Conservation (phyloP, 2,113 vertebrate genomes). For the Festucalex cinctus region DNA sequence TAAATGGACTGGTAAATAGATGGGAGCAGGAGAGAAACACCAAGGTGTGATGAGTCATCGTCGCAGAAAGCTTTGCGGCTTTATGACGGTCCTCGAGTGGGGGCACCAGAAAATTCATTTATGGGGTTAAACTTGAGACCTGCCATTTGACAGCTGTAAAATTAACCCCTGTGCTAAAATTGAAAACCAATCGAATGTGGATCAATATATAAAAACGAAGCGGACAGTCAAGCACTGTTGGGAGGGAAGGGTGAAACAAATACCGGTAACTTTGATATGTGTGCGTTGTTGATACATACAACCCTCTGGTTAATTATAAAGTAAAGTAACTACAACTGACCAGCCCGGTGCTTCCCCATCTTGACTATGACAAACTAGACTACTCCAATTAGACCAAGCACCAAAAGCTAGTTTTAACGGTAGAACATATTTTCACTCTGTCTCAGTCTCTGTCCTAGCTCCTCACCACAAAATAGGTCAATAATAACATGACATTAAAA, state of each 20-base stretch:
- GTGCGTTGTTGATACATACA: neutral
- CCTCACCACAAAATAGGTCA: neutral
- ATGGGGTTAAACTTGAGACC: constrained; percentile 52
- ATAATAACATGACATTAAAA: neutral
- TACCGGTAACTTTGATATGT: neutral
- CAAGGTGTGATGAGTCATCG: constrained; percentile 50
- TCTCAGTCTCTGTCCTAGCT: no score
- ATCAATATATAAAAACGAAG: constrained; percentile 1
- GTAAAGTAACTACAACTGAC: neutral
- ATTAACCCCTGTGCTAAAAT: constrained; percentile 32
- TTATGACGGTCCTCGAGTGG: constrained; percentile 44
- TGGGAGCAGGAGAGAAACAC: constrained; percentile 25
- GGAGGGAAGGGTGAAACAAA: neutral
- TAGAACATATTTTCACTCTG: no score
- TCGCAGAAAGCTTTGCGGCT: constrained; percentile 16
- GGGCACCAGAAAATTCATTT: constrained; percentile 46
- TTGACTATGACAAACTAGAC: no score
- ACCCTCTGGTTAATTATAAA: neutral
- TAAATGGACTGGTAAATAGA: constrained; percentile 56
- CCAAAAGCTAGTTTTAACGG: no score
- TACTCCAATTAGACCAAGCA: no score
- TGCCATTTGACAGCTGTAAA: constrained; percentile 44
- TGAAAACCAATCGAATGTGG: constrained; percentile 15
- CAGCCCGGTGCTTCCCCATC: no score
- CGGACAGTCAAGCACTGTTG: neutral